Conservation (phyloP, 1,140 invertebrate species). For the Metaphire vulgaris region DNA sequence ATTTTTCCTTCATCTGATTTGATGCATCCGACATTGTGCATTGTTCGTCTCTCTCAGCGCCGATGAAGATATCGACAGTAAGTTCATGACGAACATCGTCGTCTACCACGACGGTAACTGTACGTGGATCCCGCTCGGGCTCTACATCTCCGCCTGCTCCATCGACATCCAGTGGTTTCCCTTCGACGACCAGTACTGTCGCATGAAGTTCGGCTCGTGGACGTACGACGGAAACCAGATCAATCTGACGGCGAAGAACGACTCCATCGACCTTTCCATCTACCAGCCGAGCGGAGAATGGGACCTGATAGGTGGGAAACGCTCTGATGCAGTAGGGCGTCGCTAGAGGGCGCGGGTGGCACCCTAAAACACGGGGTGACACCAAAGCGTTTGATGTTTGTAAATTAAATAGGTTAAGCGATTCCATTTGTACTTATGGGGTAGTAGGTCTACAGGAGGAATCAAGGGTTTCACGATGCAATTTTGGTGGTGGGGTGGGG, state of each 20-base stretch:
- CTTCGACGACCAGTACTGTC: constrained; percentile 92
- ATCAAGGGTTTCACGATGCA: too few species aligned
- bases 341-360: too few species aligned
- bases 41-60: not conserved
- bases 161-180: constrained; percentile 99
- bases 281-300: constrained; percentile 80
- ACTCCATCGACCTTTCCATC: constrained; percentile 61
- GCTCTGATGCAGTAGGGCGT: too few species aligned
- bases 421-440: too few species aligned
- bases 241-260: constrained; percentile 49
- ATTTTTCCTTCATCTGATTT: too few species aligned
- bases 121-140: constrained; percentile 11
- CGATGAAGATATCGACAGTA: constrained; percentile 23
- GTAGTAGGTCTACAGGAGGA: too few species aligned
- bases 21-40: too few species aligned
- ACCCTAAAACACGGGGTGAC: too few species aligned
- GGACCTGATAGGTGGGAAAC: constrained; percentile 18
- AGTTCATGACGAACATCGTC: constrained; percentile 13
- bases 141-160: constrained; percentile 57
- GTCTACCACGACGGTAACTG: constrained; percentile 14
- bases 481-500: too few species aligned
- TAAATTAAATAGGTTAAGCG: too few species aligned
- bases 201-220: constrained; percentile 59
- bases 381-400: too few species aligned
- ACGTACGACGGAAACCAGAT: constrained; percentile 59